phyloP scores from a whole-genome alignment of 2,888 invertebrate genomes.

The Onthophagus sagittarius region DNA sequence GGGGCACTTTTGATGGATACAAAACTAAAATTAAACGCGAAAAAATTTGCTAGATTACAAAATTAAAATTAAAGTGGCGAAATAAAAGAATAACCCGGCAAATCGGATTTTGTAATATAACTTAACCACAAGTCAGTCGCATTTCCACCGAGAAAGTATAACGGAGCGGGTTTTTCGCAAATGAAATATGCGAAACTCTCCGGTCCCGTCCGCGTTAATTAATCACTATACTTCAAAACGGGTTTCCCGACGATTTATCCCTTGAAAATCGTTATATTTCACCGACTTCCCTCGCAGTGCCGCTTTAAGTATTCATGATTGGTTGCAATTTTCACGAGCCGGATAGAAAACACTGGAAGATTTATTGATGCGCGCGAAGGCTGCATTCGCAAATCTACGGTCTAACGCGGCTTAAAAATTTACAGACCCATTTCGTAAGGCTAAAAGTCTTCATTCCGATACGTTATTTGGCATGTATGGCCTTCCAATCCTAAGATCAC shows the following conservation, averaged over 20 bases:
- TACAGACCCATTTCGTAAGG: not conserved
- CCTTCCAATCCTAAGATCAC: not conserved
- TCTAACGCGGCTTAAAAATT: not conserved
- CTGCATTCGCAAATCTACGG: not conserved
- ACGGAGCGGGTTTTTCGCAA: not conserved
- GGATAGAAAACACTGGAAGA: not conserved
- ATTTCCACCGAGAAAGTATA: not conserved
- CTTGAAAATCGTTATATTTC: not conserved
- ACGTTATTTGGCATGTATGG: not conserved
- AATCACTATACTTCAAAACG: not conserved
- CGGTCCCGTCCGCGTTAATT: not conserved
- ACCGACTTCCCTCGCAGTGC: not conserved
- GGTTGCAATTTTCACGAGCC: not conserved
- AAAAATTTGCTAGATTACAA: no score
- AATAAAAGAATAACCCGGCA: no score
- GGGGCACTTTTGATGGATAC: not conserved
- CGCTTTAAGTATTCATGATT: not conserved
- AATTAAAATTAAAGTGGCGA: no score
- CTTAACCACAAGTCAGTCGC: not conserved
- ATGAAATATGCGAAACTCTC: not conserved
- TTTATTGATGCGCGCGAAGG: not conserved
- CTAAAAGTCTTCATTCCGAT: not conserved
- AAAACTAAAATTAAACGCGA: no score
- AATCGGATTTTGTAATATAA: no score
- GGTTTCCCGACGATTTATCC: not conserved